Percentiles rank a stretch among this genome's conserved stretches.
Evolutionary conservation across 2,113 vertebrate genomes (phyloP).

Genomic region (Oceanites oceanicus): DNA sequence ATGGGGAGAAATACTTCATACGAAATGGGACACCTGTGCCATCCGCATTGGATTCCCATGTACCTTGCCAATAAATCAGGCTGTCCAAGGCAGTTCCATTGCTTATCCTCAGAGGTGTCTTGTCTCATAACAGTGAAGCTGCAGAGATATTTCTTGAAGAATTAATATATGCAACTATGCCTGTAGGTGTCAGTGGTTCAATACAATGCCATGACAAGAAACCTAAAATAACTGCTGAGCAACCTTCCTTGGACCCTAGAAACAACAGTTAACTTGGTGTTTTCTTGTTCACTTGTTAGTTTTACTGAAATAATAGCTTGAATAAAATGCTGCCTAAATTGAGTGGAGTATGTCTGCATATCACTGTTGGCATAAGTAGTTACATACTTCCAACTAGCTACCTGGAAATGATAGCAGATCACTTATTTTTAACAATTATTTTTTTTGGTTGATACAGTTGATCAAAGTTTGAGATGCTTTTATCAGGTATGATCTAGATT

Average conservation of each 20-base stretch:
- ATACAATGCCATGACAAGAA: background rate
- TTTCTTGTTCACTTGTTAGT: background rate
- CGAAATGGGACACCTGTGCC: background rate
- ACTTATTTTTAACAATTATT: background rate
- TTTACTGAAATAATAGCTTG: background rate
- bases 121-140: background rate
- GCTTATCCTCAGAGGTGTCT: background rate
- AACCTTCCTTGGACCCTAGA: background rate
- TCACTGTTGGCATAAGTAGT: background rate
- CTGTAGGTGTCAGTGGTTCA: slow-evolving; percentile 11
- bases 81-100: background rate
- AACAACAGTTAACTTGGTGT: background rate
- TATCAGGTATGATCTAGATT: background rate
- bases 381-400: background rate
- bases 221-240: background rate
- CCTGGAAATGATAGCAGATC: background rate
- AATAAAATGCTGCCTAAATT: background rate
- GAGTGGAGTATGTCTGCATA: background rate
- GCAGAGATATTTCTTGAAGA: background rate
- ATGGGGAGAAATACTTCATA: background rate
- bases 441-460: background rate
- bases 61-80: background rate
- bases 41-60: background rate
- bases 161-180: background rate
- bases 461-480: background rate